Base-by-base conservation (phyloP, 2,888 invertebrate genomes). In the Sphaerophoria taeniata region DNA sequence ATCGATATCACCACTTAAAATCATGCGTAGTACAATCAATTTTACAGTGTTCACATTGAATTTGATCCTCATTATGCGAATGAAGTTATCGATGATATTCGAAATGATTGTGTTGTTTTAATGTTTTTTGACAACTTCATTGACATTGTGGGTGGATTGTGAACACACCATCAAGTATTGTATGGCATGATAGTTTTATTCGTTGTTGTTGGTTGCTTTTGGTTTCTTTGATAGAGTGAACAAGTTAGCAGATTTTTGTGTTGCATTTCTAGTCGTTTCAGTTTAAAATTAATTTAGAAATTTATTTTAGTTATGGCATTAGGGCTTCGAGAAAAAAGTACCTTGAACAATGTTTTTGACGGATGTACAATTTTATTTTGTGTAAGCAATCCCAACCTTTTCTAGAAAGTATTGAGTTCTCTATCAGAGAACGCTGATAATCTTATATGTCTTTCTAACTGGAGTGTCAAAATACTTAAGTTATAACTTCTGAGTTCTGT, bases 181-280 rank as follows among this genome's bases (percentile, higher is more conserved):
- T 74, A 74, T 72, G 86, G 78, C 77, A 75, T 78, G 77, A 55
- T 89, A 89, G 89, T 88, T 88, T 89, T 89, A 91, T 91, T 91
- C 91, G 92, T 91, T 92, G 92, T 92, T 92, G 91, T 91, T 92
- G 91, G 90, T 92, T 92, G 92, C 90, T 92, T 91, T 91, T 91
- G 91, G 90, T 91, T 90, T 91, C 90, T 91, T 90, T 82, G 34
- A 24, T 12, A 14, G 16, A 12, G 47, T 43, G 11, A 36, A 51
- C 34, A 33, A 11, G 31, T 33, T 36, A 65, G 6, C 5, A 53
- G 39, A 63, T n/a, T 5, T 24, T 33, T 33, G 56, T 14, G 51
- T 3, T 45, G 70, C 56, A 39, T 49, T 71, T 79, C 79, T 84
- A 75, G 84, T 80, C 80, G 72, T 39, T 51, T 6, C 6, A 67